phyloP scores from a whole-genome alignment of 2,797 vertebrate species.

The Odontamblyopus lacepedii region DNA sequence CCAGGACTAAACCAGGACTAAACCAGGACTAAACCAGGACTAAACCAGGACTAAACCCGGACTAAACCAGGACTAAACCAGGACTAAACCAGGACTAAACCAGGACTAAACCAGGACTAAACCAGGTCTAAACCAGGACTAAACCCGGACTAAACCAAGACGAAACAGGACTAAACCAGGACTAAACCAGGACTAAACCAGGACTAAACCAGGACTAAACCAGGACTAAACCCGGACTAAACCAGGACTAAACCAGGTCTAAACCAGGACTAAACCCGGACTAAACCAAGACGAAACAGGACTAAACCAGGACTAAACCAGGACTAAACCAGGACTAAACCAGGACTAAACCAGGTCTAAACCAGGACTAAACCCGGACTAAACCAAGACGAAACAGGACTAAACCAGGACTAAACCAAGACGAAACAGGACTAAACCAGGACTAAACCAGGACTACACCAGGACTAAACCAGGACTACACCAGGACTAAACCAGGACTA shows the following conservation, averaged over 20 bases:
- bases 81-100: neutral
- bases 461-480: neutral
- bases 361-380: neutral
- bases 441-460: conserved; percentile 12
- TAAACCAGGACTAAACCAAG: neutral
- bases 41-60: conserved; percentile 12
- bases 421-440: conserved; percentile 14
- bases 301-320: no score
- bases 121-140: no score
- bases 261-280: no score
- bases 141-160: no score
- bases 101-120: conserved; percentile 12
- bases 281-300: no score
- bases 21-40: neutral
- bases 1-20: conserved; percentile 12
- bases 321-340: no score
- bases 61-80: neutral
- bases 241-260: no score
- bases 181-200: no score
- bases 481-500: conserved; percentile 14
- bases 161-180: no score
- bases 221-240: no score
- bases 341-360: no score
- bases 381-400: neutral
- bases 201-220: no score